A percentile compares a stretch with the other conserved stretches of the same genome.
Conservation (phyloP, 2,113 vertebrate species). For the Scalopus aquaticus region DNA sequence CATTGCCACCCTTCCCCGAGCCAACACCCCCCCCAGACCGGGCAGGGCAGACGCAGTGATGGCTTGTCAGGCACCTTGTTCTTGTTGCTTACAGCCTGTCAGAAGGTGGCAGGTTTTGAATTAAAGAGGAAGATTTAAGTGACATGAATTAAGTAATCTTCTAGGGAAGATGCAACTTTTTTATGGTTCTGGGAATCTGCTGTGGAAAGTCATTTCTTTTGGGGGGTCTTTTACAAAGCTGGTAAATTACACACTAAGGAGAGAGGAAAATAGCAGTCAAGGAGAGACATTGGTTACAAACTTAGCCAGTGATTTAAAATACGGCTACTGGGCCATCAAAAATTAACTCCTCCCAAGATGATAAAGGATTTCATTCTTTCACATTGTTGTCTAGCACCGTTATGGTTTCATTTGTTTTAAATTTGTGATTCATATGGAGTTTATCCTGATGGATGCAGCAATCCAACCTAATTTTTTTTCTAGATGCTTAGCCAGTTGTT, state of each 20-base stretch:
- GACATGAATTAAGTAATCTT: background rate
- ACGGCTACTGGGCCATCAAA: background rate
- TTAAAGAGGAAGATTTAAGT: background rate
- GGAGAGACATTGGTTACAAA: background rate
- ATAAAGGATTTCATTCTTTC: background rate
- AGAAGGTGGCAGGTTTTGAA: background rate
- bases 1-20: background rate
- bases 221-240: background rate
- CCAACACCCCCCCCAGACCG: background rate
- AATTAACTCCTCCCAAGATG: background rate
- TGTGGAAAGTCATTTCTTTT: background rate
- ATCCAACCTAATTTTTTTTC: background rate
- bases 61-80: background rate
- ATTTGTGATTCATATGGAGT: constrained; percentile 2
- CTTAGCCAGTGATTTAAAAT: background rate
- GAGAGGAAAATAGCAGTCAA: background rate
- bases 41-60: background rate
- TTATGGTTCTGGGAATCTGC: background rate
- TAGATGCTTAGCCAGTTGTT: background rate
- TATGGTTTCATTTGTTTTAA: background rate
- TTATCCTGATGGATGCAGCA: background rate
- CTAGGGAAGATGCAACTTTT: background rate
- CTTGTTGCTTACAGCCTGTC: background rate
- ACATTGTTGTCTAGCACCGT: background rate
- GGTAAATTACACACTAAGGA: background rate